Base-by-base conservation (phyloP, 64 coral and sea anemone genomes). In the Astreopora myriophthalma region DNA sequence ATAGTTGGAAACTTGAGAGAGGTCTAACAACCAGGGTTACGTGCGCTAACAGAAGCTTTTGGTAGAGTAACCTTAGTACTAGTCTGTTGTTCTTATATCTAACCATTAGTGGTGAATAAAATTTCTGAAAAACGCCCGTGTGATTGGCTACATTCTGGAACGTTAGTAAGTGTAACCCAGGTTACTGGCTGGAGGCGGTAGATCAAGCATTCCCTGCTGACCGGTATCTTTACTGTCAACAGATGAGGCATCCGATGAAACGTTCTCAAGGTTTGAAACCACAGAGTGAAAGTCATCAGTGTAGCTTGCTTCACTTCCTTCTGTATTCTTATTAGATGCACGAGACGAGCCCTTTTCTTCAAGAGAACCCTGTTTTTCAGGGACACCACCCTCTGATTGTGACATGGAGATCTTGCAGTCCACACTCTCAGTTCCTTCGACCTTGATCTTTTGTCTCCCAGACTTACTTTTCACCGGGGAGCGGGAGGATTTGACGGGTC, bases 81-180 rank as follows among this genome's bases (percentile, higher is more conserved):
- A n/a, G n/a, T n/a, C n/a, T n/a, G n/a, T n/a, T n/a, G n/a, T n/a
- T n/a, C n/a, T n/a, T n/a, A n/a, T n/a, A n/a, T n/a, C n/a, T n/a
- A n/a, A n/a, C n/a, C n/a, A n/a, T n/a, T n/a, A n/a, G n/a, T n/a
- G n/a, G n/a, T n/a, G n/a, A n/a, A n/a, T n/a, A n/a, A n/a, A n/a
- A n/a, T n/a, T n/a, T n/a, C n/a, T n/a, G n/a, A n/a, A n/a, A n/a
- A n/a, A n/a, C n/a, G n/a, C n/a, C n/a, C n/a, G n/a, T n/a, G n/a
- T n/a, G n/a, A n/a, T n/a, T n/a, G n/a, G n/a, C n/a, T n/a, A n/a
- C n/a, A n/a, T n/a, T n/a, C n/a, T n/a, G 20, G 9, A 39, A 11
- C 0, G 69, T 71, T 73, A 80, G 48, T 72, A 93, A 72, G 84
- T 91, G 66, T 91, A 91, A 13, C 89, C 89, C 7, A 91, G 46